A percentile compares a stretch with the other conserved stretches of the same genome.
These are phyloP conservation scores for Steatocranus sp. DNA, from an alignment of 2,797 vertebrate genomes.

Conservation along the genomic window DNA sequence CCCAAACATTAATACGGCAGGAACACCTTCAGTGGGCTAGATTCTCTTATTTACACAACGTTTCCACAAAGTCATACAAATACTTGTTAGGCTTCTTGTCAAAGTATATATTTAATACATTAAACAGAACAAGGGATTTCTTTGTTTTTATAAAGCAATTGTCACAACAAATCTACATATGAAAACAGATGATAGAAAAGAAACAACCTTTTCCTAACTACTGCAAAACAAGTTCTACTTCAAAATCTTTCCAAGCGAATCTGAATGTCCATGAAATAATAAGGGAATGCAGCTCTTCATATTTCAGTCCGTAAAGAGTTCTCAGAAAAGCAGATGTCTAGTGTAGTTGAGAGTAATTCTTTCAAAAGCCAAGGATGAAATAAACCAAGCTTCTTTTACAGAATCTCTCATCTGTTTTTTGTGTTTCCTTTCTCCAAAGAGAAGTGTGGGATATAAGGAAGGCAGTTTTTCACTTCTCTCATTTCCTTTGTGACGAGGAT, in stretches of 20 bases:
- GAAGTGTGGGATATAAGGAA: conserved; percentile 43
- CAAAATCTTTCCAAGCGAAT: conserved; percentile 67
- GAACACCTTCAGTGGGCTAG: conserved; percentile 63
- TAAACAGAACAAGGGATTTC: conserved; percentile 50
- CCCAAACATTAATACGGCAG: conserved; percentile 66
- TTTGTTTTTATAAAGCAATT: conserved; percentile 72
- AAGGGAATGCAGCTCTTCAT: conserved; percentile 41
- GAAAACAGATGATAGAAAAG: conserved; percentile 65
- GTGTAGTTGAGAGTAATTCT: conserved; percentile 16
- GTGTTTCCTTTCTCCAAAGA: conserved; percentile 28
- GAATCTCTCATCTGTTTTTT: conserved; percentile 33
- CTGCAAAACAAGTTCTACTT: conserved; percentile 65
- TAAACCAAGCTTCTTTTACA: conserved; percentile 57
- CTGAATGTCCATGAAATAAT: conserved; percentile 29
- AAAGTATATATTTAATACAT: conserved; percentile 76
- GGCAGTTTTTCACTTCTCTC: conserved; percentile 53
- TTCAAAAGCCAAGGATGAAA: conserved; percentile 45
- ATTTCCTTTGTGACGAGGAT: not conserved
- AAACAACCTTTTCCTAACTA: conserved; percentile 45
- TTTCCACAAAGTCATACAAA: conserved; percentile 74
- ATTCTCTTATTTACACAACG: conserved; percentile 75
- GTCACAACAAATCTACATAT: conserved; percentile 81
- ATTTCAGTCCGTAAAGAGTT: conserved; percentile 14
- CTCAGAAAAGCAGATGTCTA: conserved; percentile 19
- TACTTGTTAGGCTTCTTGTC: conserved; percentile 71